phyloP scores from a whole-genome alignment of 2,888 invertebrate genomes.

The Megalurothrips usitatus region DNA sequence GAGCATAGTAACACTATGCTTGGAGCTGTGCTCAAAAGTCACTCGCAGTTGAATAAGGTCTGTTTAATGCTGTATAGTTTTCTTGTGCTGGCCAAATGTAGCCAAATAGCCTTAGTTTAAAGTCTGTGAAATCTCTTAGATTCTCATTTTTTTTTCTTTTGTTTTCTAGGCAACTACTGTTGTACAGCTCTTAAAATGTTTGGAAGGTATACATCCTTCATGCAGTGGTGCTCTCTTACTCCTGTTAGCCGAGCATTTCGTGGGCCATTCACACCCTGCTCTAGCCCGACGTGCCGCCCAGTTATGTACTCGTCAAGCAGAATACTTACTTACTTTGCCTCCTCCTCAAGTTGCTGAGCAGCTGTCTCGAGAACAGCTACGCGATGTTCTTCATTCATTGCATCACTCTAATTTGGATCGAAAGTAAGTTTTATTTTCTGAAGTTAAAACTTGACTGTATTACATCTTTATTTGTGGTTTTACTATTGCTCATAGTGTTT shows the following conservation, averaged over 20 bases:
- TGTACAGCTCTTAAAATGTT: slow-evolving; percentile 61
- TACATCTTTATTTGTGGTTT: no score
- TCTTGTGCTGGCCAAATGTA: neutral
- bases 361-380: slow-evolving; percentile 47
- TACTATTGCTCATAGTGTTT: no score
- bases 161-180: slow-evolving; percentile 61
- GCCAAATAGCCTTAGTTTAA: neutral
- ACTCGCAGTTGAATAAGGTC: neutral
- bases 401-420: slow-evolving; percentile 33
- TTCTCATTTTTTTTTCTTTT: slow-evolving; percentile 30
- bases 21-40: slow-evolving; percentile 56
- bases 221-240: slow-evolving; percentile 69
- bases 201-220: slow-evolving; percentile 62
- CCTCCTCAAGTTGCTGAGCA: slow-evolving; percentile 44
- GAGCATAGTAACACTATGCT: slow-evolving; percentile 67
- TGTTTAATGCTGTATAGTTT: neutral
- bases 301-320: slow-evolving; percentile 58
- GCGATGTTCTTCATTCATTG: slow-evolving; percentile 35
- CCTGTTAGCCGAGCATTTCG: slow-evolving; percentile 58
- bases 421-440: slow-evolving; percentile 34
- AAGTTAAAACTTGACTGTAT: neutral
- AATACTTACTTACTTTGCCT: slow-evolving; percentile 45
- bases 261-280: slow-evolving; percentile 64
- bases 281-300: slow-evolving; percentile 64
- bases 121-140: slow-evolving; percentile 9